Evolutionary conservation across 2,113 vertebrate genomes (phyloP), one percentile per base, ranked within the genome.

Genomic region (Siniperca knerii): DNA sequence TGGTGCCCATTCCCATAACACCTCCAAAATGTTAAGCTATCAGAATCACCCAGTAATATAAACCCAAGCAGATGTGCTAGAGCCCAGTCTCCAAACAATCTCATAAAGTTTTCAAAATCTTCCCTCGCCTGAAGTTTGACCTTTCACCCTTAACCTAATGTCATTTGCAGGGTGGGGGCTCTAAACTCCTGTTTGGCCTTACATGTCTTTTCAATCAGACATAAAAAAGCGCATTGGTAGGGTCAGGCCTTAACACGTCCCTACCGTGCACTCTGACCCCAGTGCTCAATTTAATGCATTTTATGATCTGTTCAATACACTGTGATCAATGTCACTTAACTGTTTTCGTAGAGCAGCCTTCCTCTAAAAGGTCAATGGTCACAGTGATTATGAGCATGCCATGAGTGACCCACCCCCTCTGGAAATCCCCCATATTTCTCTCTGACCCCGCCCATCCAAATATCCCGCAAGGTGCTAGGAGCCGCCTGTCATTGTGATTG

Each of bases 251-350:
- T 23, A 77, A 89, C 89, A 76, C n/a, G 21, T 58, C 75, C 57
- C 9, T 0, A 48, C 42, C 8, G 4, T 60, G 74, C 70, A 6
- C 87, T 90, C 77, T 90, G 89, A 92, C 91, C 90, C 68, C 16
- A 6, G 23, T 0, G 4, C 55, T 84, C 61, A 78, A 62, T 75
- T 29, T 23, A 4, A 66, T 60, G 20, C 44, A 10, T 83, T 94
- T 92, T 88, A 91, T 89, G 76, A 89, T 86, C 76, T 87, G 84
- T 86, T 79, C 87, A 81, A 80, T 89, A 76, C 15, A 25, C 86
- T 88, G 76, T 82, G 89, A 93, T 93, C 92, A 90, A 92, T 92
- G 81, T 37, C n/a, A 11, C 79, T 79, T 74, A 77, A 84, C 85
- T 78, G 79, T 44, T 77, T 85, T 68, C 3, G 18, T 68, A 46